These are phyloP conservation scores for Drosophila yooni DNA, from an alignment of 2,888 invertebrate genomes.

Conservation along the genomic window DNA sequence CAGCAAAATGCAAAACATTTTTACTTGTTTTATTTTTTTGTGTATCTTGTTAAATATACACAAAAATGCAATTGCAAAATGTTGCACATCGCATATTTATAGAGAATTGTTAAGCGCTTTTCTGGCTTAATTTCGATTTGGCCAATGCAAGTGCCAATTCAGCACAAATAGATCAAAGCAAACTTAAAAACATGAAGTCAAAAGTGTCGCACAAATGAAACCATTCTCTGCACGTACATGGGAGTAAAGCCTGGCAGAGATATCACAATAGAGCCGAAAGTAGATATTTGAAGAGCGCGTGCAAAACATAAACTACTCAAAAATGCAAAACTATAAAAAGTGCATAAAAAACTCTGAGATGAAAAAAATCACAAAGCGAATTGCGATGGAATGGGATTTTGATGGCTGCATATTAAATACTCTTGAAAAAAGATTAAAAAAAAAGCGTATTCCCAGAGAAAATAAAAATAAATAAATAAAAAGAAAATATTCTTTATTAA, in stretches of 20 bases:
- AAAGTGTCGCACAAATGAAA: constrained; percentile 29
- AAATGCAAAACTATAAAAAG: constrained; percentile 42
- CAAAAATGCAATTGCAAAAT: constrained; percentile 38
- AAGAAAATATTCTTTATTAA: neutral
- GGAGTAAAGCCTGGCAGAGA: neutral
- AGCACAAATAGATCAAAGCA: constrained; percentile 10
- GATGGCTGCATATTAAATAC: constrained; percentile 1
- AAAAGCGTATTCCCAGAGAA: neutral
- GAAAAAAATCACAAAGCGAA: neutral
- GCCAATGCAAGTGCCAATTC: constrained; percentile 41
- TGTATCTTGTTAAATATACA: constrained; percentile 14
- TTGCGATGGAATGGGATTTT: neutral
- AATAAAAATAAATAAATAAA: neutral
- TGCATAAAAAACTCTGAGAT: constrained; percentile 18
- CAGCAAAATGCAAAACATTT: constrained; percentile 42
- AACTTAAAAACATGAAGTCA: constrained; percentile 17
- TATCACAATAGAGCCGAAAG: constrained; percentile 35
- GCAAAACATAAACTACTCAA: constrained; percentile 39
- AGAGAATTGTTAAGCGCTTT: constrained; percentile 32
- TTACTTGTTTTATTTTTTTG: constrained; percentile 10
- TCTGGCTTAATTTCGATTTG: constrained; percentile 24
- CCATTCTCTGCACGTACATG: constrained; percentile 18
- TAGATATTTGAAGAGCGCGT: constrained; percentile 47
- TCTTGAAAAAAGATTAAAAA: neutral
- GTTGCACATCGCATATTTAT: constrained; percentile 47